phyloP scores from a whole-genome alignment of 2,113 vertebrate species.

The Toxostoma redivivum region DNA sequence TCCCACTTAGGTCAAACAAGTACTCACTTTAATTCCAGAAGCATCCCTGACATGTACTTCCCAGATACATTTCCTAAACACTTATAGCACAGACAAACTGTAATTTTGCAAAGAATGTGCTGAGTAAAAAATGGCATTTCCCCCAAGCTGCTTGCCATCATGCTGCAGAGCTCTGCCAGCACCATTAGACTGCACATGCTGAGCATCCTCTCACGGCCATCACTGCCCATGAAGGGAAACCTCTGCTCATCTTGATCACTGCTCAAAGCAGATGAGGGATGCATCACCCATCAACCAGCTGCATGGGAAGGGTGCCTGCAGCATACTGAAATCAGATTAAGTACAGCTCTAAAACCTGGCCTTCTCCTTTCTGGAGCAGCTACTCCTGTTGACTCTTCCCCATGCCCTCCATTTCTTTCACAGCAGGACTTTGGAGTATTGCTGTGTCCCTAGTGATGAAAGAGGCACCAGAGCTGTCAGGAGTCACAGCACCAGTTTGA shows the following conservation, averaged over 20 bases:
- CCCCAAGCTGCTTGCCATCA: neutral
- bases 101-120: neutral
- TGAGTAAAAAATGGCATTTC: neutral
- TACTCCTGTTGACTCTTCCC: neutral
- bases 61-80: neutral
- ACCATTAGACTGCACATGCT: neutral
- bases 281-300: neutral
- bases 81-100: fast-evolving
- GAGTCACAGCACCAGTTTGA: neutral
- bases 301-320: neutral
- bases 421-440: neutral
- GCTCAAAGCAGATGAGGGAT: neutral
- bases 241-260: neutral
- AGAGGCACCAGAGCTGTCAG: neutral
- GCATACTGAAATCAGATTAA: neutral
- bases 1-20: neutral
- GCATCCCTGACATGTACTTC: neutral
- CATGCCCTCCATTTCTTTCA: neutral
- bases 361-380: neutral
- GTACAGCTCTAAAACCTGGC: neutral
- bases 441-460: neutral
- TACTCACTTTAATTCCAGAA: neutral
- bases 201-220: neutral
- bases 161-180: neutral
- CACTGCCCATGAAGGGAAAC: neutral